Percentiles rank a stretch among this genome's conserved stretches.
Conservation (phyloP, 2,888 invertebrate genomes). For the Cremastobaeus sp. region DNA sequence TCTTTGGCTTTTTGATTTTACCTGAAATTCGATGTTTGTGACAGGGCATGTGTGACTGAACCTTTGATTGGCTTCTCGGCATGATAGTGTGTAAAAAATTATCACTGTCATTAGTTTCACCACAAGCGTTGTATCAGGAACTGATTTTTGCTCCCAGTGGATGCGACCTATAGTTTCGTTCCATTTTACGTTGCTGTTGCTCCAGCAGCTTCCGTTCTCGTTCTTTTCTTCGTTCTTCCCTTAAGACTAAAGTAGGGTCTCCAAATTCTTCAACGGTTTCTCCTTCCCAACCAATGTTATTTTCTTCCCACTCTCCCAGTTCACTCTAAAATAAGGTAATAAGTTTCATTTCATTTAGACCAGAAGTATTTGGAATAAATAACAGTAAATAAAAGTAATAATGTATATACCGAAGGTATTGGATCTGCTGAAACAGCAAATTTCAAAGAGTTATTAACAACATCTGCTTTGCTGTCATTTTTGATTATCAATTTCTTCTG, state of each 20-base stretch:
- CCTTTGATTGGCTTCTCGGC: too few relatives aligned
- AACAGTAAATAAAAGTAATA: background rate
- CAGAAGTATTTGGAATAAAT: conserved; percentile 5
- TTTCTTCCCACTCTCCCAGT: conserved; percentile 81
- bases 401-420: conserved; percentile 76
- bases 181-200: conserved; percentile 72
- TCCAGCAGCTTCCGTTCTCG: conserved; percentile 71
- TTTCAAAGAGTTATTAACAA: conserved; percentile 76
- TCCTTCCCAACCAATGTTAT: conserved; percentile 80
- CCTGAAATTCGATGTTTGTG: too few relatives aligned
- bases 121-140: conserved; percentile 68
- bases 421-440: conserved; percentile 79
- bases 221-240: conserved; percentile 71
- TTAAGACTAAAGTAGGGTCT: conserved; percentile 68
- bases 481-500: conserved; percentile 81
- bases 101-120: conserved; percentile 3
- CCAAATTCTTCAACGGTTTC: conserved; percentile 72
- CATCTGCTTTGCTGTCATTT: conserved; percentile 68
- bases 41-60: too few relatives aligned
- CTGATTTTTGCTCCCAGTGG: conserved; percentile 73
- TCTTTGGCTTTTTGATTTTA: too few relatives aligned
- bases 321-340: conserved; percentile 78
- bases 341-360: too few relatives aligned
- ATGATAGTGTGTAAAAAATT: conserved; percentile 19
- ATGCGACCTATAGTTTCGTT: conserved; percentile 69